Evolutionary conservation across 2,888 invertebrate genomes (phyloP), one percentile per base, ranked within the genome.

Genomic region (Drosophila neonasuta): DNA sequence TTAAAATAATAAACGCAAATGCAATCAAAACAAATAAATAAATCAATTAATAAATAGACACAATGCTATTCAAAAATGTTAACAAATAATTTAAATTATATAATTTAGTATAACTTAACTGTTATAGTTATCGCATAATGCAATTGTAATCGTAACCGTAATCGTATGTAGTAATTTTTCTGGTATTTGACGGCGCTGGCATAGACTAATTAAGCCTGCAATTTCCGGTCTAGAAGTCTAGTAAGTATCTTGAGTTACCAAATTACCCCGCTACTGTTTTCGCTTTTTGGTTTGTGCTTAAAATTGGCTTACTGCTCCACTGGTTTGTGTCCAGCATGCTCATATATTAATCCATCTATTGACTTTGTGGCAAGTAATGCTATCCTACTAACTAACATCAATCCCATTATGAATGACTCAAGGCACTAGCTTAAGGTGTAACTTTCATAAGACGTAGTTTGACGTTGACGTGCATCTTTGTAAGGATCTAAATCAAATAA

Each of bases 101-200:
- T 55, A 50, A 39, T 42, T 50, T 20, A 72, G 52, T 60, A 51
- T 45, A 67, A 59, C n/a, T 54, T 44, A 67, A 67, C 32, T 46
- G n/a, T 24, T n/a, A 46, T 58, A 45, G 44, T 54, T 32, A 51
- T 46, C 39, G 45, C 49, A 34, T 24, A 69, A 55, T 58, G 63
- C 61, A 57, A 60, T 74, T 45, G 62, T 67, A 62, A 68, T 46
- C 62, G 68, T 74, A 68, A 74, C 57, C 63, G 66, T 68, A 65
- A 44, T 42, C 41, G 39, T 62, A 60, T 68, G 42, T 64, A 66
- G 64, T 57, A 59, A 50, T 44, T 44, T 54, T 70, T 57, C 24
- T 75, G 80, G 78, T 80, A 58, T 59, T 66, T 70, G 68, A 46
- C 59, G 68, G 75, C 68, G 36, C 64, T 68, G 71, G 59, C 59